Evolutionary conservation across 2,113 vertebrate species (phyloP).

Genomic region (Cercocebus atys): DNA sequence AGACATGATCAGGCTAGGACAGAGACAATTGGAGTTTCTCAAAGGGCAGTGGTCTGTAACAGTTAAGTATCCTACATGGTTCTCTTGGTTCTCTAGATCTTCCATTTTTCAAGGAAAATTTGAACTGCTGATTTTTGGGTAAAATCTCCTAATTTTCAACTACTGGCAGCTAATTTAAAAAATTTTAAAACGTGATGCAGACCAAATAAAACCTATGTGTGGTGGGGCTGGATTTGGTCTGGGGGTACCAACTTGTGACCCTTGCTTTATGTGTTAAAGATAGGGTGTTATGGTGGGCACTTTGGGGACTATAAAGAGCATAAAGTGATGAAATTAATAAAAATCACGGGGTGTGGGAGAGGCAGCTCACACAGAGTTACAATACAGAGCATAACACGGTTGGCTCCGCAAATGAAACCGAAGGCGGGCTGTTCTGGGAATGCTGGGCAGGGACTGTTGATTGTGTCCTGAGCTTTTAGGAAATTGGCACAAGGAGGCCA

Average conservation of each 20-base stretch:
- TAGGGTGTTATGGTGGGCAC: background rate
- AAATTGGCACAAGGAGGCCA: accelerated
- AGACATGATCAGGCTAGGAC: slow-evolving; percentile 68
- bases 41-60: slow-evolving; percentile 81
- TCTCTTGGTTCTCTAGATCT: slow-evolving; percentile 50
- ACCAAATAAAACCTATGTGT: background rate
- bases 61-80: slow-evolving; percentile 74
- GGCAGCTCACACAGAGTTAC: accelerated
- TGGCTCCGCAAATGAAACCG: background rate
- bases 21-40: slow-evolving; percentile 79
- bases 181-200: background rate
- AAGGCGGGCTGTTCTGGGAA: background rate
- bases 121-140: background rate
- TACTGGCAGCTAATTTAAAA: background rate
- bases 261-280: background rate
- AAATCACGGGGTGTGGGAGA: background rate
- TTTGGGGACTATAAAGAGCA: background rate
- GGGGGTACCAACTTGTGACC: background rate
- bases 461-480: background rate
- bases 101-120: background rate
- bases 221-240: background rate
- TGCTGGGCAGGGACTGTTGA: accelerated
- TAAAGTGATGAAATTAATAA: background rate
- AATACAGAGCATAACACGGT: accelerated
- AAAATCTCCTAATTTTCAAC: background rate